phyloP scores from a whole-genome alignment of 1,140 invertebrate species.

The Platyscapa corneri region DNA sequence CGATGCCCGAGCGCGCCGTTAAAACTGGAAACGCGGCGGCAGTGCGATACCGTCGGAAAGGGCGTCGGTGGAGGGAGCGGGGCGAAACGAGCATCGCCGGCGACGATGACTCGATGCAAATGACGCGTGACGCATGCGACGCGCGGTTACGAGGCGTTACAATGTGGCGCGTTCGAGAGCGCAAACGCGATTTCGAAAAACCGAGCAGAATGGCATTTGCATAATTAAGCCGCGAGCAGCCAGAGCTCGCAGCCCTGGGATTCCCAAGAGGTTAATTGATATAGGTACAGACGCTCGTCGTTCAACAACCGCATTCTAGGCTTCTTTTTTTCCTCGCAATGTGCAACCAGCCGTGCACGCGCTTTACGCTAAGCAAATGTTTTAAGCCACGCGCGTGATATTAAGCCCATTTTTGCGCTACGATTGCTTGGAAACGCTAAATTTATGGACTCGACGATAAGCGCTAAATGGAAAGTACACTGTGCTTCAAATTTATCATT shows the following conservation, averaged over 20 bases:
- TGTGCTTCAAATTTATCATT: not conserved
- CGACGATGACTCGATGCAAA: constrained; percentile 28
- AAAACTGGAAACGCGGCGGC: too few species aligned
- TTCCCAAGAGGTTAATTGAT: constrained; percentile 39
- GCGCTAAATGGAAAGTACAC: not conserved
- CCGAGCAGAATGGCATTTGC: constrained; percentile 31
- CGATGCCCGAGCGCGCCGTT: too few species aligned
- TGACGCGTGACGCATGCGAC: constrained; percentile 21
- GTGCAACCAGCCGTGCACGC: not conserved
- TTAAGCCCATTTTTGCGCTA: not conserved
- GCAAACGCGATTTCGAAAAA: constrained; percentile 27
- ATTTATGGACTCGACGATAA: not conserved
- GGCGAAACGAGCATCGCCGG: not conserved
- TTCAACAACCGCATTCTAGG: not conserved
- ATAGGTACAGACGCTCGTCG: not conserved
- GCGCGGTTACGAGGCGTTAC: not conserved
- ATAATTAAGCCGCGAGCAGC: constrained; percentile 19
- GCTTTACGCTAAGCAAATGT: not conserved
- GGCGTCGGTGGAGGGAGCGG: not conserved
- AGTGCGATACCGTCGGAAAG: too few species aligned
- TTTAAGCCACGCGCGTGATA: not conserved
- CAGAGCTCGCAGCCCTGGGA: constrained; percentile 22
- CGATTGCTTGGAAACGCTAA: not conserved
- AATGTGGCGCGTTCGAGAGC: not conserved
- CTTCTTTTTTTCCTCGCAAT: not conserved